phyloP scores from a whole-genome alignment of 2,888 invertebrate species.

The Idaea biselata region DNA sequence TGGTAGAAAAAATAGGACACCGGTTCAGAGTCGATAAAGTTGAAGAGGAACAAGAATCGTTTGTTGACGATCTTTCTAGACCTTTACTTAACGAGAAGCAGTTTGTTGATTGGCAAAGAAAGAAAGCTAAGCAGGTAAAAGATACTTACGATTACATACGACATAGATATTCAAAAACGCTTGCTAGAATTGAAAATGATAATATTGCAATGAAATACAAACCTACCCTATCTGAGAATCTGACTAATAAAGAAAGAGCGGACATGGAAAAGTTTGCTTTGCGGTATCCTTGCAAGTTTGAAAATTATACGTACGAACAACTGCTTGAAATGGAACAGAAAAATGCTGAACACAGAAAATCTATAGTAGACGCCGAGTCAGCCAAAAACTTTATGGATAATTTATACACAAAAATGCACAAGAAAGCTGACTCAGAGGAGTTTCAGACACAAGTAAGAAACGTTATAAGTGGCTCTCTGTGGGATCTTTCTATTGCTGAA shows the following conservation, averaged over 20 bases:
- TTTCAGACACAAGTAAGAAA: constrained; percentile 75
- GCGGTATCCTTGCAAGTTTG: constrained; percentile 56
- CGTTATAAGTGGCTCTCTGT: constrained; percentile 70
- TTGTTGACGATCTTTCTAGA: constrained; percentile 63
- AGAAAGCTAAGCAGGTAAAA: constrained; percentile 68
- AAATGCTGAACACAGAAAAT: constrained; percentile 46
- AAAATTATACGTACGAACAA: constrained; percentile 66
- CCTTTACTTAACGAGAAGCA: constrained; percentile 70
- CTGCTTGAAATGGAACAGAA: constrained; percentile 56
- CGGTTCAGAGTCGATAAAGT: constrained; percentile 61
- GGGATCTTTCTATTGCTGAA: constrained; percentile 75
- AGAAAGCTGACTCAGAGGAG: constrained; percentile 62
- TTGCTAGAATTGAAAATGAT: constrained; percentile 53
- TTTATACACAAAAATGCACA: constrained; percentile 66
- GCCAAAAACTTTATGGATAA: constrained; percentile 72
- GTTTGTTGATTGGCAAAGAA: constrained; percentile 81
- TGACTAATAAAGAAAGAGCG: constrained; percentile 41
- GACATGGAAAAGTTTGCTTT: constrained; percentile 62
- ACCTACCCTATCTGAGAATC: constrained; percentile 29
- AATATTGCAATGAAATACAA: constrained; percentile 31
- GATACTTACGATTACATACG: constrained; percentile 63
- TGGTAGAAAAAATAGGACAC: constrained; percentile 61
- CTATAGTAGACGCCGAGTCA: constrained; percentile 60
- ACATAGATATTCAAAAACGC: constrained; percentile 64
- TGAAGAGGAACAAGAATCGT: constrained; percentile 49